These are phyloP conservation scores for Botia kubotai DNA, from an alignment of 2,797 vertebrate genomes.

Conservation along the genomic window DNA sequence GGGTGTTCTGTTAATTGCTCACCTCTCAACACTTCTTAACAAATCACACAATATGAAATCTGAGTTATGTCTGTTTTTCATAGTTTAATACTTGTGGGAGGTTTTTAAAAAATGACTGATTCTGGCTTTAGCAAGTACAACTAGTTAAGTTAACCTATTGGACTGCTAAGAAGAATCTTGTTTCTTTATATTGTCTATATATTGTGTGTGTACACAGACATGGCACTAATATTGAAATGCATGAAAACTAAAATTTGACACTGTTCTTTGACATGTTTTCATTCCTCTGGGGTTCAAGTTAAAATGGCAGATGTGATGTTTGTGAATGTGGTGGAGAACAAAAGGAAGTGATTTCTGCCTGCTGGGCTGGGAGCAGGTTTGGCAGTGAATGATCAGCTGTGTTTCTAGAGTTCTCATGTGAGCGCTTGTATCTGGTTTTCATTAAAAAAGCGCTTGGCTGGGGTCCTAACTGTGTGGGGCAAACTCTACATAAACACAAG, in stretches of 20 bases:
- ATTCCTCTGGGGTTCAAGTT: constrained; percentile 46
- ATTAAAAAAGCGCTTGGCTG: constrained; percentile 77
- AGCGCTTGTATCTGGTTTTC: constrained; percentile 80
- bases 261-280: constrained; percentile 1
- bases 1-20: no score
- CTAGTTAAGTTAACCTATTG: no score
- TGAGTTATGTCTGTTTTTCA: no score
- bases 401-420: constrained; percentile 70
- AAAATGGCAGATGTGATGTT: constrained; percentile 42
- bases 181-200: background rate
- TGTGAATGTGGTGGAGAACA: constrained; percentile 42
- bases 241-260: background rate
- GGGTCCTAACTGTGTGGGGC: constrained; percentile 70
- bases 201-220: background rate
- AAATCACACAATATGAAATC: no score
- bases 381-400: constrained; percentile 66
- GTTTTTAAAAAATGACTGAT: no score
- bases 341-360: constrained; percentile 38
- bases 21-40: no score
- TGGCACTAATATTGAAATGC: background rate
- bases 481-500: constrained; percentile 72
- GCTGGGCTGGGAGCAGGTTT: constrained; percentile 58
- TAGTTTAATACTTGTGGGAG: no score
- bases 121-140: no score
- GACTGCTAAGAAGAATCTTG: background rate